Percentiles rank a stretch among this genome's conserved stretches.
Evolutionary conservation across 2,113 vertebrate species (phyloP).

Genomic region (Sula dactylatra): DNA sequence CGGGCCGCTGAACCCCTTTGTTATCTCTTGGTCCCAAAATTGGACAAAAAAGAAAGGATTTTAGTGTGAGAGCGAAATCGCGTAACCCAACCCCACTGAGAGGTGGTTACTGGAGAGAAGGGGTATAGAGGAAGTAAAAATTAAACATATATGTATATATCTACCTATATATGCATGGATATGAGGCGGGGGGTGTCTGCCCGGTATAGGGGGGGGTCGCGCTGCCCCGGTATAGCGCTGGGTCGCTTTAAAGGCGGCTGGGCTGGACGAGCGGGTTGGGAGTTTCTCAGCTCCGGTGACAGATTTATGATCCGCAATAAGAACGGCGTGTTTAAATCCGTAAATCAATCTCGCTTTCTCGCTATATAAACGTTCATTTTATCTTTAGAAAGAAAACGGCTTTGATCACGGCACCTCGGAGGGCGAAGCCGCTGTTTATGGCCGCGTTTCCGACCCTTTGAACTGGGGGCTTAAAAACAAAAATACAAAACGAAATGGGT

Average conservation of each 20-base stretch:
- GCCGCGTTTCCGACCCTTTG: constrained; percentile 67
- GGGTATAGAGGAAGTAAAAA: neutral
- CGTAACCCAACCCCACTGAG: fast-evolving
- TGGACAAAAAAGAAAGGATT: fast-evolving
- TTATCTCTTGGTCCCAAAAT: neutral
- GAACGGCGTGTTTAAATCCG: constrained; percentile 79
- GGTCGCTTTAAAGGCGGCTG: neutral
- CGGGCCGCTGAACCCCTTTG: neutral
- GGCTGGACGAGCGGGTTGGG: constrained; percentile 36
- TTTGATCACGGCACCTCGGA: constrained; percentile 55
- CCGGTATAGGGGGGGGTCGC: neutral
- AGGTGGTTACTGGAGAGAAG: fast-evolving
- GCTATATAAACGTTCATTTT: constrained; percentile 80
- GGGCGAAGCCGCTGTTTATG: constrained; percentile 62
- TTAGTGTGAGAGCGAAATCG: neutral
- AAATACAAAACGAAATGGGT: neutral
- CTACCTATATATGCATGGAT: fast-evolving
- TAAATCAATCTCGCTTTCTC: constrained; percentile 86
- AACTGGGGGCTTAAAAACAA: constrained; percentile 53
- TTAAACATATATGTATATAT: neutral
- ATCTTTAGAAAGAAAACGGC: constrained; percentile 64
- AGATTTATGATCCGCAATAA: constrained; percentile 93
- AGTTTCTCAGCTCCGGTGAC: constrained; percentile 77
- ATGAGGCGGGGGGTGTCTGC: neutral
- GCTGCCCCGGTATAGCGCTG: neutral